phyloP scores from a whole-genome alignment of 1,140 invertebrate species.

The Solenopsis invicta region DNA sequence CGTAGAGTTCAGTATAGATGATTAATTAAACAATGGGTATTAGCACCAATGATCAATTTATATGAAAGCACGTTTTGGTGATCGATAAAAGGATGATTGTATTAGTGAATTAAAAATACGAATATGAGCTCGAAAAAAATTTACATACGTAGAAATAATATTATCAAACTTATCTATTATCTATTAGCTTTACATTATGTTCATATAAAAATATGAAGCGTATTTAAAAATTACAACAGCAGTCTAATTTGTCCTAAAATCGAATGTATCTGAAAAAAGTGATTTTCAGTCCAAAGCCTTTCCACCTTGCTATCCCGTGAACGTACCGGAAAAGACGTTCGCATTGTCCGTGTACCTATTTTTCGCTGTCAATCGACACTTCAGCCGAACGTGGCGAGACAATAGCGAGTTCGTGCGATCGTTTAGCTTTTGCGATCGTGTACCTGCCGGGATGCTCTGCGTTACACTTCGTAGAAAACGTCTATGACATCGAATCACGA shows the following conservation, averaged over 20 bases:
- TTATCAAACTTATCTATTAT: background rate
- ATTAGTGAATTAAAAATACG: background rate
- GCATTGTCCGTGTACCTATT: constrained; percentile 32
- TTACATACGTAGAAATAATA: background rate
- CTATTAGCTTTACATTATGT: background rate
- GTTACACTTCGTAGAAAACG: constrained; percentile 68
- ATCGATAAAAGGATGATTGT: background rate
- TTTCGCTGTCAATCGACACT: constrained; percentile 50
- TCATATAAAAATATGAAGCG: background rate
- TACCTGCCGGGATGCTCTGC: constrained; percentile 63
- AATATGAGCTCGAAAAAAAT: background rate
- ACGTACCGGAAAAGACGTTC: constrained; percentile 37
- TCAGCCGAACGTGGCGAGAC: constrained; percentile 52
- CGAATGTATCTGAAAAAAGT: background rate
- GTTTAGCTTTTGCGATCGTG: constrained; percentile 69
- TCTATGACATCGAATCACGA: constrained; percentile 75
- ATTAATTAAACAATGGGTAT: constrained; percentile 32
- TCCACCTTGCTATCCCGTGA: background rate
- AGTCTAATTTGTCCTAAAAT: constrained; percentile 4
- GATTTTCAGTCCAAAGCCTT: background rate
- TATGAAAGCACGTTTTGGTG: background rate
- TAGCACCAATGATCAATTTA: background rate
- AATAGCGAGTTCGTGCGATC: constrained; percentile 72
- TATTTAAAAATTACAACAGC: background rate
- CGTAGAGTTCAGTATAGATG: background rate